These are phyloP conservation scores for Nerophis ophidion DNA, from an alignment of 2,113 vertebrate genomes.

Conservation along the genomic window DNA sequence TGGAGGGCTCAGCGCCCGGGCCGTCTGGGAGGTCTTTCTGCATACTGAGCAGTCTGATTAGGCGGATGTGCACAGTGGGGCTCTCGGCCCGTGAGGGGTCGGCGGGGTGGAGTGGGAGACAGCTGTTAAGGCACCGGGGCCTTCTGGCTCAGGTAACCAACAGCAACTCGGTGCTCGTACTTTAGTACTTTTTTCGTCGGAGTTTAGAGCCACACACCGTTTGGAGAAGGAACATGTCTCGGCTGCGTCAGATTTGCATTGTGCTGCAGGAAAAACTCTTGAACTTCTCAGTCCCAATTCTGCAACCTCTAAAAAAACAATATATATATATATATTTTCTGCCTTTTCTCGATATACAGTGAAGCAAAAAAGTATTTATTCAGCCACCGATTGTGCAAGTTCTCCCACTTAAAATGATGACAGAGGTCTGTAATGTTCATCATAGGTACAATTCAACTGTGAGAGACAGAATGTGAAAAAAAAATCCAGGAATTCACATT, in stretches of 20 bases:
- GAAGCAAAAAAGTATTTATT: too few relatives aligned
- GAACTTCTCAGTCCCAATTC: not conserved
- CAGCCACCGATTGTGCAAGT: too few relatives aligned
- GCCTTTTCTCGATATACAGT: too few relatives aligned
- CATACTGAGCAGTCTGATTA: slow-evolving; percentile 68
- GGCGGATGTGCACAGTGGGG: slow-evolving; percentile 52
- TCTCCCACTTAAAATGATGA: too few relatives aligned
- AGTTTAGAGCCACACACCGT: not conserved
- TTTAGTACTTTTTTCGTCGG: not conserved
- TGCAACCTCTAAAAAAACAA: not conserved
- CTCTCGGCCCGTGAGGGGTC: slow-evolving; percentile 37
- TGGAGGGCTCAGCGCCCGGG: slow-evolving; percentile 47
- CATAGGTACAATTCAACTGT: too few relatives aligned
- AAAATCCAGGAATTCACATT: too few relatives aligned
- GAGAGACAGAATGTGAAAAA: too few relatives aligned
- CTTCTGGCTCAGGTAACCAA: slow-evolving; percentile 41
- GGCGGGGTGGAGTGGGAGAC: slow-evolving; percentile 36
- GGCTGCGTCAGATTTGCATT: slow-evolving; percentile 1
- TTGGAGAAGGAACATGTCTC: slow-evolving; percentile 2
- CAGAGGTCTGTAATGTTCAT: too few relatives aligned
- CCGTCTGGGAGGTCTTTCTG: slow-evolving; percentile 56
- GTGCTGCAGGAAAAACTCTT: not conserved
- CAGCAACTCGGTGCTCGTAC: slow-evolving; percentile 26
- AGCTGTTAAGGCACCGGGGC: slow-evolving; percentile 46
- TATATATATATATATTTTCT: too few relatives aligned